Evolutionary conservation across 2,113 vertebrate species (phyloP).

Genomic region (Dascyllus trimaculatus): DNA sequence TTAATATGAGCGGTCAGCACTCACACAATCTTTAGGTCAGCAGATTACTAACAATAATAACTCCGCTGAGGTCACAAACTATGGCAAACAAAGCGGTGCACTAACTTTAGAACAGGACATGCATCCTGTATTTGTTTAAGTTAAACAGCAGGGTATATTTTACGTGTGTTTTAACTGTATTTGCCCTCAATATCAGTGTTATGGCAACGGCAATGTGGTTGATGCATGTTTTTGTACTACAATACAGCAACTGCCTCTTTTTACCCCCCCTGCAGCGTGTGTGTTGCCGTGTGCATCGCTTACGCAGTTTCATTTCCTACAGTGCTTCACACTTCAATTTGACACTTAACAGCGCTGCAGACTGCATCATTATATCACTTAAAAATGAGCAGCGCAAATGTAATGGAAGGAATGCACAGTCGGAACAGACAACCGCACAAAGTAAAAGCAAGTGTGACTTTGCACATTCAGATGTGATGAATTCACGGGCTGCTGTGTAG

Average conservation of each 20-base stretch:
- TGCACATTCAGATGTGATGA: not conserved
- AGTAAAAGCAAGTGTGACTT: slow-evolving; percentile 1
- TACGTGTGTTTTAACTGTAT: not conserved
- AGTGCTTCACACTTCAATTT: slow-evolving; percentile 21
- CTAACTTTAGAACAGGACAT: not conserved
- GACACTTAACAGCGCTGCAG: not conserved
- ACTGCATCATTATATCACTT: not conserved
- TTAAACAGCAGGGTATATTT: not conserved
- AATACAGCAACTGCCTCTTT: slow-evolving; percentile 25
- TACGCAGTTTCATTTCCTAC: slow-evolving; percentile 65
- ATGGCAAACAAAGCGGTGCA: slow-evolving; percentile 20
- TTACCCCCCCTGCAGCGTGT: not conserved
- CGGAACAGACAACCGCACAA: not conserved
- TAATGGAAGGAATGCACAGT: not conserved
- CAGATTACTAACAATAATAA: slow-evolving; percentile 38
- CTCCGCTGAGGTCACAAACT: slow-evolving; percentile 19
- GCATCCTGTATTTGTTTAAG: slow-evolving; percentile 4
- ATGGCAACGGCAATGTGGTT: not conserved
- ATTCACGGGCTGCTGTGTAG: not conserved
- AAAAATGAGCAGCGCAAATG: not conserved
- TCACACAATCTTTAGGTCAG: slow-evolving; percentile 32
- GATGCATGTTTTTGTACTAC: slow-evolving; percentile 15
- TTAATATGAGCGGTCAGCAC: slow-evolving; percentile 42
- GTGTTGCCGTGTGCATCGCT: slow-evolving; percentile 24
- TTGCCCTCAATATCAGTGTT: not conserved